These are phyloP conservation scores for Gambusia affinis DNA, from an alignment of 2,113 vertebrate species.

Conservation along the genomic window DNA sequence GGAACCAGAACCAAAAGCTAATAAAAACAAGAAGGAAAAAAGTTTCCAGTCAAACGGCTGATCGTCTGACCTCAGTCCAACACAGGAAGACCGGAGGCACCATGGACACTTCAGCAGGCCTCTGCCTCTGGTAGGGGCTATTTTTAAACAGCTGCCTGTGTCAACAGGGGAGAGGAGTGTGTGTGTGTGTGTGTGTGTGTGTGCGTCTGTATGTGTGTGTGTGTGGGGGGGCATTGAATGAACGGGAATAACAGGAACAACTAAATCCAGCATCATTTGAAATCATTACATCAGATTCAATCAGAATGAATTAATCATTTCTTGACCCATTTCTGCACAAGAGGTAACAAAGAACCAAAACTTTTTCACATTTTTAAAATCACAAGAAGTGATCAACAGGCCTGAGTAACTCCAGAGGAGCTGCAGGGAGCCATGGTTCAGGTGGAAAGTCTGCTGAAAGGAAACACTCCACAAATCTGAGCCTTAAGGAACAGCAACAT, in stretches of 20 bases:
- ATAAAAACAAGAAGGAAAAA: background rate
- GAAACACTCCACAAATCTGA: too few relatives aligned
- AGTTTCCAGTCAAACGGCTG: background rate
- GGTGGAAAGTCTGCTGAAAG: too few relatives aligned
- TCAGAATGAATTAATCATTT: background rate
- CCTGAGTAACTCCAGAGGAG: too few relatives aligned
- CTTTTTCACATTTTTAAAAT: background rate
- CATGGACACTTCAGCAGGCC: slow-evolving; percentile 48
- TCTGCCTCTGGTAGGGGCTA: slow-evolving; percentile 69
- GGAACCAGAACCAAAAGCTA: background rate
- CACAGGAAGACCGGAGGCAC: background rate
- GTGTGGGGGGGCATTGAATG: slow-evolving; percentile 20
- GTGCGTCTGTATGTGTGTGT: slow-evolving; percentile 62
- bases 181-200: slow-evolving; percentile 56
- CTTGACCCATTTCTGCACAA: background rate
- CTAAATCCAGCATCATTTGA: background rate
- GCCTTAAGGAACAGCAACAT: too few relatives aligned
- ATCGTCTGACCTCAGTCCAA: too few relatives aligned
- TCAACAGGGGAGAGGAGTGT: slow-evolving; percentile 75
- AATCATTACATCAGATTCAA: background rate
- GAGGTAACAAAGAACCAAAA: too few relatives aligned
- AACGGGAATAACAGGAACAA: slow-evolving; percentile 1
- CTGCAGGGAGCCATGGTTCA: too few relatives aligned
- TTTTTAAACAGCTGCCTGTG: slow-evolving; percentile 77
- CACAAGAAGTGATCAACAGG: background rate